These are phyloP conservation scores for Epicauta chinensis DNA, from an alignment of 1,140 invertebrate species.

Conservation along the genomic window DNA sequence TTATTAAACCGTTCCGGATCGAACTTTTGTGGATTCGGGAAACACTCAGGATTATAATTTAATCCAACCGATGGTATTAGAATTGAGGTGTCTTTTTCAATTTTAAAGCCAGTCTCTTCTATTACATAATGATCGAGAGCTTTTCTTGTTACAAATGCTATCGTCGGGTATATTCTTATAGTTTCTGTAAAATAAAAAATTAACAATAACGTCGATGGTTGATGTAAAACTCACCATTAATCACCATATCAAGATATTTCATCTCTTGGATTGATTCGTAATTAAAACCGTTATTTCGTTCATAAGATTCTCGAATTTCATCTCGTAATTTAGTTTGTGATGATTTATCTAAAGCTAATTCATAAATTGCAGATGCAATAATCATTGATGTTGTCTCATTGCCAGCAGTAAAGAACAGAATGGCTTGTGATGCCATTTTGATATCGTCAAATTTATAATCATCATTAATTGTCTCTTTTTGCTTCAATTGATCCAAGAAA, in stretches of 20 bases:
- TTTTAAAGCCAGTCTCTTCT: slow-evolving; percentile 30
- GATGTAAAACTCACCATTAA: slow-evolving; percentile 36
- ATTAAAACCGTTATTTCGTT: slow-evolving; percentile 40
- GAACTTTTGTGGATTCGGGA: slow-evolving; percentile 52
- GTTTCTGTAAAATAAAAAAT: slow-evolving; percentile 26
- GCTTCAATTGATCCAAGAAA: slow-evolving; percentile 20
- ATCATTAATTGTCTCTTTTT: slow-evolving; percentile 1
- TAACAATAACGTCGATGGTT: neutral
- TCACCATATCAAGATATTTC: slow-evolving; percentile 48
- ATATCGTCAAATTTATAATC: slow-evolving; percentile 17
- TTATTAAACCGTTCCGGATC: slow-evolving; percentile 47
- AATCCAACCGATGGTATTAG: slow-evolving; percentile 38
- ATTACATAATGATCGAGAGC: slow-evolving; percentile 35
- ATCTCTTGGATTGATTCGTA: slow-evolving; percentile 52
- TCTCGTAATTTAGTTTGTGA: slow-evolving; percentile 42
- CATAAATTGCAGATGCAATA: slow-evolving; percentile 43
- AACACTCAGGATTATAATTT: slow-evolving; percentile 47
- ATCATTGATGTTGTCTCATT: slow-evolving; percentile 44
- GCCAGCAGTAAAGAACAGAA: slow-evolving; percentile 47
- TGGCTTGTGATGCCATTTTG: slow-evolving; percentile 40
- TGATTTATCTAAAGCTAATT: slow-evolving; percentile 42
- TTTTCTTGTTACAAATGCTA: slow-evolving; percentile 30
- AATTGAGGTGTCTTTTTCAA: slow-evolving; percentile 41
- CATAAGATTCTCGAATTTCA: slow-evolving; percentile 43
- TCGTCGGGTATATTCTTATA: slow-evolving; percentile 46